These are phyloP conservation scores for Crotalus viridis DNA, from an alignment of 2,113 vertebrate genomes.

Conservation along the genomic window DNA sequence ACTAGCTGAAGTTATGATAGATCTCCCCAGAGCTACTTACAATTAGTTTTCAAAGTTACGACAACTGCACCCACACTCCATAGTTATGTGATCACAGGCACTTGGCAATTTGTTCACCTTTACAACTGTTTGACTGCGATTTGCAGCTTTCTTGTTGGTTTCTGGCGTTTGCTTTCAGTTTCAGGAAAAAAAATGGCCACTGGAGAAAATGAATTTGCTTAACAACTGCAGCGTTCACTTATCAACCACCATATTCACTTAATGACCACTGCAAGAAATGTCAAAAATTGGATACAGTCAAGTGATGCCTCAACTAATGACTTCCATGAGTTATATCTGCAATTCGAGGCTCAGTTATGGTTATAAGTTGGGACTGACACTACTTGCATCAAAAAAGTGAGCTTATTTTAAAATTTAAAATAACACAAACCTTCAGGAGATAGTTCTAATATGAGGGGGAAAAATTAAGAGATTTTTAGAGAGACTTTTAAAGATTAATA, in stretches of 20 bases:
- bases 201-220: background rate
- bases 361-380: background rate
- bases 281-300: background rate
- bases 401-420: background rate
- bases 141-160: background rate
- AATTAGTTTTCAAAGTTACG: background rate
- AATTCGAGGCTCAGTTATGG: background rate
- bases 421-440: background rate
- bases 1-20: background rate
- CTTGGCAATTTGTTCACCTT: background rate
- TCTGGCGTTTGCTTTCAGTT: background rate
- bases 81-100: background rate
- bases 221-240: background rate
- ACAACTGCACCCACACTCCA: background rate
- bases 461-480: background rate
- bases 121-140: background rate
- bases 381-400: background rate
- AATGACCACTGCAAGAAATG: too few species aligned
- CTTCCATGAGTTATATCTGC: too few species aligned
- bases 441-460: background rate
- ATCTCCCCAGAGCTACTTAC: background rate
- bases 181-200: background rate
- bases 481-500: background rate
- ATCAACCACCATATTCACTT: too few species aligned
- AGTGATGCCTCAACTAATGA: background rate